Evolutionary conservation across 2,113 vertebrate genomes (phyloP).

Genomic region (Tricholaema leucomelas): DNA sequence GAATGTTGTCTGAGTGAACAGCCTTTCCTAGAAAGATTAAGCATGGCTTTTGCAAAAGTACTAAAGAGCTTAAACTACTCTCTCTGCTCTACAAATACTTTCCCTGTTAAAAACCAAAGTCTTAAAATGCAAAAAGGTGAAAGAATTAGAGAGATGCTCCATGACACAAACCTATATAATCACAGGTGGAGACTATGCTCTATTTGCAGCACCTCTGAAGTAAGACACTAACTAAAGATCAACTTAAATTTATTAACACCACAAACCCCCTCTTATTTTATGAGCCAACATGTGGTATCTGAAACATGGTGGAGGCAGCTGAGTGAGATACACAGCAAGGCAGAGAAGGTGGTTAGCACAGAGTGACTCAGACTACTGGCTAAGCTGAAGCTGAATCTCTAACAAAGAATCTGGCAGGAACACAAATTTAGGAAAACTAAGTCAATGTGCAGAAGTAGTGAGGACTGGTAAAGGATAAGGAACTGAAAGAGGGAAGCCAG

Average conservation of each 20-base stretch:
- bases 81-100: neutral
- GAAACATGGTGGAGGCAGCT: neutral
- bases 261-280: neutral
- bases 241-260: neutral
- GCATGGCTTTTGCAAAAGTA: neutral
- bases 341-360: neutral
- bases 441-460: neutral
- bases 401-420: neutral
- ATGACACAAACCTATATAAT: neutral
- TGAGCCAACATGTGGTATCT: neutral
- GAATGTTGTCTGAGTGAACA: neutral
- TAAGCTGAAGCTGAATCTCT: neutral
- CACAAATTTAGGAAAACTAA: neutral
- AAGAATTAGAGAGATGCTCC: neutral
- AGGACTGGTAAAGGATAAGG: neutral
- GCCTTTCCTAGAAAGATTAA: conserved; percentile 11
- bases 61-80: neutral
- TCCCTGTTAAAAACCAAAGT: neutral
- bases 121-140: neutral
- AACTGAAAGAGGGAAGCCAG: neutral
- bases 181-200: neutral
- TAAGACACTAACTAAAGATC: neutral
- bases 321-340: neutral
- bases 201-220: neutral
- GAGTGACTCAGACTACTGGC: conserved; percentile 1